phyloP scores from a whole-genome alignment of 92 coral and sea anemone species.

The Hydrozoanthus gracilis region DNA sequence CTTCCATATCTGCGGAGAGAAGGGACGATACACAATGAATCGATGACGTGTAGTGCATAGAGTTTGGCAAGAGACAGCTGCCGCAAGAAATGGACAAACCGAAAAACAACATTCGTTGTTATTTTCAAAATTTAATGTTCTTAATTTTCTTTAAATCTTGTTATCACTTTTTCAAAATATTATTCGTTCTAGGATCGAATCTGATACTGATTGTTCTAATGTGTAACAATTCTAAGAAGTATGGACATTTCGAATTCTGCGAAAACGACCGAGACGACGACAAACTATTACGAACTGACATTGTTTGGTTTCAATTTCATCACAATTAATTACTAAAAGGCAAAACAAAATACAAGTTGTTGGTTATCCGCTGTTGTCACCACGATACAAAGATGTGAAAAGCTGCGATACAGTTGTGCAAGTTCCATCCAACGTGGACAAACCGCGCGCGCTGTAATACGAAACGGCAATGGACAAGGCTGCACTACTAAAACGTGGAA shows the following conservation, averaged over 20 bases:
- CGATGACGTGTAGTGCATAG: constrained; percentile 62
- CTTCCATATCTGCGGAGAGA: constrained; percentile 84
- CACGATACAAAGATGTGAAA: not conserved
- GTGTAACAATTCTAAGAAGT: not conserved
- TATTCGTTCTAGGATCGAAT: not conserved
- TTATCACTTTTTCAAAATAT: not conserved
- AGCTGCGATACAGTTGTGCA: not conserved
- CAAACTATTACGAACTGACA: not conserved
- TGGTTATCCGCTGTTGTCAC: not conserved
- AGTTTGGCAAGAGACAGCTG: not conserved
- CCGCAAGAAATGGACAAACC: not conserved
- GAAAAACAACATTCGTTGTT: not conserved
- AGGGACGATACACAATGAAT: not conserved
- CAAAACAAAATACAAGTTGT: constrained; percentile 14
- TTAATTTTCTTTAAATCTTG: not conserved
- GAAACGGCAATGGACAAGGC: not conserved
- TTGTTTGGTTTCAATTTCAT: constrained; percentile 33
- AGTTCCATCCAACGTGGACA: not conserved
- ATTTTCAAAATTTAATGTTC: not conserved
- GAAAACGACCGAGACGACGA: not conserved
- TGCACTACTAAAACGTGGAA: not conserved
- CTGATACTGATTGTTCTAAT: not conserved
- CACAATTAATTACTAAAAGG: constrained; percentile 20
- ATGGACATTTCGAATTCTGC: not conserved
- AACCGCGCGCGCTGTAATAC: not conserved